Base-by-base conservation (phyloP, 2,113 vertebrate genomes). In the Clinocottus analis region DNA sequence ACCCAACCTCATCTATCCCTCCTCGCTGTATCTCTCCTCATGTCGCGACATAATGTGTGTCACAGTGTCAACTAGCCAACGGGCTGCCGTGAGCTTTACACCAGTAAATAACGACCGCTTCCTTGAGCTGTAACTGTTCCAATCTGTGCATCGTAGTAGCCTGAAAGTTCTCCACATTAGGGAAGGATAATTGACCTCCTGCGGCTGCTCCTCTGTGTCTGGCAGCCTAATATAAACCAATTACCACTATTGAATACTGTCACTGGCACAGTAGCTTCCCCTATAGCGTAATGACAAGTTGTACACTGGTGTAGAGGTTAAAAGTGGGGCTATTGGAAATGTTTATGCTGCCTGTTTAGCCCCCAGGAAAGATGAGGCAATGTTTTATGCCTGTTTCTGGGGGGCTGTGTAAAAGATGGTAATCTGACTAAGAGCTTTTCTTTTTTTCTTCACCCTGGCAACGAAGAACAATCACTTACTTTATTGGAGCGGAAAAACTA, bases 321-420 rank as follows among this genome's bases (percentile, higher is more conserved):
- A 86, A 75, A 70, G 62, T 0, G 16, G 75, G 59, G 83, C 70
- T 80, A 74, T 85, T 85, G 76, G 74, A 82, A 67, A 35, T 72
- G 80, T 91, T 91, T 83, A 77, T 62, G 27, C 23, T 2, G 72
- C 56, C 77, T 80, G 76, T 81, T 82, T 82, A 63, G 75, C 79
- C 55, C 89, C 77, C 78, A 58, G 82, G 80, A 85, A 31, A 79
- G 84, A 89, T 85, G 74, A 66, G 76, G 60, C 3, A n/a, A 81
- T 80, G 90, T 82, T 86, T 49, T 37, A 23, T 83, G 79, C 58
- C 58, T 93, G 81, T 85, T 88, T 87, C 76, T 78, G 27, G 80
- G 71, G 55, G 41, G 64, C 25, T 27, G 35, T 67, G 71, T 75
- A 68, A 73, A 83, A 85, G 76, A 91, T 90, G 83, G 45, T 87